These are phyloP conservation scores for Hypomecis atomaria DNA, from an alignment of 2,888 invertebrate species.

Conservation along the genomic window DNA sequence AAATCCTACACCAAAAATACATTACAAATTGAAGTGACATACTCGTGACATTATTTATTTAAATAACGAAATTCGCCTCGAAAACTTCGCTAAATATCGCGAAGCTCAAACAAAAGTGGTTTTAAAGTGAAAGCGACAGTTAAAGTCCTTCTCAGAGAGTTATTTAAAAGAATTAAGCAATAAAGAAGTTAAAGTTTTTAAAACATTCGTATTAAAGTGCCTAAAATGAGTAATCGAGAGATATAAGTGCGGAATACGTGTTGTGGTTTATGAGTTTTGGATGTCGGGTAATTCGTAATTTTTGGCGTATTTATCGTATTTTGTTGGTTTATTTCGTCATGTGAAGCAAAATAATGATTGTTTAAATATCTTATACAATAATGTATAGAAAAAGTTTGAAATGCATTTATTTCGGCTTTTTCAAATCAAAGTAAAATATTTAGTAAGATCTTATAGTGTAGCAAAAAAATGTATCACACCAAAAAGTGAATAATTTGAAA, in stretches of 20 bases:
- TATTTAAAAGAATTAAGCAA: conserved; percentile 43
- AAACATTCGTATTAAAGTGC: conserved; percentile 36
- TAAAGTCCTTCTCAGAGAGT: conserved; percentile 30
- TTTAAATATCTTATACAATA: not conserved
- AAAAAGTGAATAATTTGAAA: too few relatives aligned
- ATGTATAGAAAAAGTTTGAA: too few relatives aligned
- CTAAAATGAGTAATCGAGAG: conserved; percentile 36
- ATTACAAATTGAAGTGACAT: not conserved
- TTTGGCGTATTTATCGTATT: conserved; percentile 3
- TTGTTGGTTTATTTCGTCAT: not conserved
- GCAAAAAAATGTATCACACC: too few relatives aligned
- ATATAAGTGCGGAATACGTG: conserved; percentile 23
- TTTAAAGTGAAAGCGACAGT: conserved; percentile 32
- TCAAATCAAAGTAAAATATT: too few relatives aligned
- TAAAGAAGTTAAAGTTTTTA: conserved; percentile 39
- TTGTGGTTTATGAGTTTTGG: conserved; percentile 22
- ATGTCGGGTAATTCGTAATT: conserved; percentile 15
- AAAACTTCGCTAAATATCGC: conserved; percentile 12
- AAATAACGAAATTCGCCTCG: not conserved
- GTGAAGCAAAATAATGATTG: not conserved
- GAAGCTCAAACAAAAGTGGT: conserved; percentile 10
- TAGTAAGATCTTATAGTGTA: too few relatives aligned
- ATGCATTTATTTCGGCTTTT: too few relatives aligned
- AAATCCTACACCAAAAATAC: not conserved
- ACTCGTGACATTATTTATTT: not conserved